A percentile compares a stretch with the other conserved stretches of the same genome.
These are phyloP conservation scores for Leptinotarsa rubiginosa DNA, from an alignment of 2,888 invertebrate genomes.

Conservation along the genomic window DNA sequence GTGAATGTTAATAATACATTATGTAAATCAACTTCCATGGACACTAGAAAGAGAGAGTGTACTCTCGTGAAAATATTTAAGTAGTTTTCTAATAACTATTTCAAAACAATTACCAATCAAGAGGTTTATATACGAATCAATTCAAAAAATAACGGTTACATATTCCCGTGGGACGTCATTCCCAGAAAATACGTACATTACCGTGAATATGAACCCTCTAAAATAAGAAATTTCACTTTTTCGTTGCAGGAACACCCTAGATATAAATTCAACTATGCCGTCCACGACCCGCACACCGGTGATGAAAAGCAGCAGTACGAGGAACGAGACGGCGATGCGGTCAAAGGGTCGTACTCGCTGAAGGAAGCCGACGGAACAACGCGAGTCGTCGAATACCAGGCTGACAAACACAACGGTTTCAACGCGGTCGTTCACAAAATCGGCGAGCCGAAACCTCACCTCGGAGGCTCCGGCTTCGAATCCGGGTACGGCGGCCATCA, in stretches of 20 bases:
- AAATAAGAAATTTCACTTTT: conserved; percentile 19
- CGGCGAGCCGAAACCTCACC: conserved; percentile 47
- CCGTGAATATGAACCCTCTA: too few relatives aligned
- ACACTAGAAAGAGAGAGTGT: too few relatives aligned
- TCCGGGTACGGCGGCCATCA: not conserved
- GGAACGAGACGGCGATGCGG: conserved; percentile 73
- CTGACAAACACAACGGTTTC: conserved; percentile 57
- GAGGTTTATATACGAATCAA: too few relatives aligned
- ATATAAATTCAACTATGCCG: conserved; percentile 56
- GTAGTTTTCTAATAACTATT: too few relatives aligned
- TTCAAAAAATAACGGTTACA: too few relatives aligned
- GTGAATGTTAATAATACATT: too few relatives aligned
- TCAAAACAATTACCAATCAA: too few relatives aligned
- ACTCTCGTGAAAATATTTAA: too few relatives aligned
- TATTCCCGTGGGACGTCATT: not conserved
- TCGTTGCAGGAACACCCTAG: conserved; percentile 52
- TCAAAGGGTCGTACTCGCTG: conserved; percentile 72
- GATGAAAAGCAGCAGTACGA: conserved; percentile 66
- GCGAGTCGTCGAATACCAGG: conserved; percentile 56
- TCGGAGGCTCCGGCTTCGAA: conserved; percentile 40
- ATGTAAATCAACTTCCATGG: too few relatives aligned
- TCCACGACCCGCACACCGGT: conserved; percentile 56
- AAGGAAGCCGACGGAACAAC: conserved; percentile 67
- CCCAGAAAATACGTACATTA: too few relatives aligned
- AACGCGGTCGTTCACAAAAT: conserved; percentile 56